A percentile compares a stretch with the other conserved stretches of the same genome.
Evolutionary conservation across 2,797 vertebrate genomes (phyloP).

Genomic region (Sarcophilus harrisii): DNA sequence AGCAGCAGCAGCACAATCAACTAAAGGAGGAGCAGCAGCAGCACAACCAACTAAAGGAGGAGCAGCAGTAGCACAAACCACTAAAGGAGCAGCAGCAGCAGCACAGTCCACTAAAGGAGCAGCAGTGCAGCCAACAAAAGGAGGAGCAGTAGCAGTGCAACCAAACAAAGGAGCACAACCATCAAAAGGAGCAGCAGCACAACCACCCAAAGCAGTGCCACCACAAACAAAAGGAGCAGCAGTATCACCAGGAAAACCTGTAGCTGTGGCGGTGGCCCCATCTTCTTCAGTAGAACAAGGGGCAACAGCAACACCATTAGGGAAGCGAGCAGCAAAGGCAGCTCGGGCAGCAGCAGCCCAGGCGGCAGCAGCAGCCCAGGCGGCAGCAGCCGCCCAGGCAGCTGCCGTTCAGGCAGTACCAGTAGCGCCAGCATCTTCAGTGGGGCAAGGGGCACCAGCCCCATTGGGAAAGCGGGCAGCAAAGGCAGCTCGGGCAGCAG

Average conservation of each 20-base stretch:
- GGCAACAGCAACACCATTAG: not conserved
- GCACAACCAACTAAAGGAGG: not conserved
- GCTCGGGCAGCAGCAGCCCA: not conserved
- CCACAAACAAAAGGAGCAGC: not conserved
- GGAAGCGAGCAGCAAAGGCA: not conserved
- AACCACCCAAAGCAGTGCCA: not conserved
- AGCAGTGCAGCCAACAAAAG: not conserved
- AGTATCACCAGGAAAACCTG: not conserved
- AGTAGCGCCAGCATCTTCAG: not conserved
- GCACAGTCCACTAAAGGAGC: not conserved
- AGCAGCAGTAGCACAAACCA: not conserved
- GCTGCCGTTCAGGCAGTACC: not conserved
- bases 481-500: conserved; percentile 65
- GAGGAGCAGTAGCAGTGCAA: not conserved
- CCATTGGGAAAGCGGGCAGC: conserved; percentile 34
- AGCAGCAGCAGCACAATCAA: not conserved
- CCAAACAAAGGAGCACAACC: not conserved
- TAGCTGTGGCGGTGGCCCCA: not conserved
- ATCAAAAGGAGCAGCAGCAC: not conserved
- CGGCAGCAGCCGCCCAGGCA: not conserved
- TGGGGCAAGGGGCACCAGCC: not conserved
- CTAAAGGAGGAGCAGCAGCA: not conserved
- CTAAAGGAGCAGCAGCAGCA: not conserved
- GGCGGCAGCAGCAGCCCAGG: not conserved
- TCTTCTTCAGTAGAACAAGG: not conserved